Evolutionary conservation across 2,113 vertebrate species (phyloP).

Genomic region (Cyanistes caeruleus): DNA sequence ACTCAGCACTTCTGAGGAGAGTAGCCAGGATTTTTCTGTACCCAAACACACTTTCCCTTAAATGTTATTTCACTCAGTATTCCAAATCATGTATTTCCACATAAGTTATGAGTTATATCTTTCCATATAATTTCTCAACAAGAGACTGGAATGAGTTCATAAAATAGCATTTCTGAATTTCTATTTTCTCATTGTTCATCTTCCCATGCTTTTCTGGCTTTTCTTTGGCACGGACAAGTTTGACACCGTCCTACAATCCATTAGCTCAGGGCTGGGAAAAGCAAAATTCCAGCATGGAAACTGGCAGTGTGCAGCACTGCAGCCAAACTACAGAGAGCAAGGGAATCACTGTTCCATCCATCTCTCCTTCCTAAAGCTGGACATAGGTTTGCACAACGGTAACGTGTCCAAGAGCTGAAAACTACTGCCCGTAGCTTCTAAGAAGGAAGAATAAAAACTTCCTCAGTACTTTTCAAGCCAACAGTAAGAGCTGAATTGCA

Average conservation of each 20-base stretch:
- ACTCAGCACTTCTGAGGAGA: neutral
- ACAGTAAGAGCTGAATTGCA: neutral
- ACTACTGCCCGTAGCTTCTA: neutral
- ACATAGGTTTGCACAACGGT: neutral
- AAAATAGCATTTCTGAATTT: neutral
- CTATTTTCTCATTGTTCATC: neutral
- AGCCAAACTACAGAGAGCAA: neutral
- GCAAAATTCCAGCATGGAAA: neutral
- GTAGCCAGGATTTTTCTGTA: neutral
- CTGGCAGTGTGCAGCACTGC: neutral
- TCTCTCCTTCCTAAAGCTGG: neutral
- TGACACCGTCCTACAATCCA: neutral
- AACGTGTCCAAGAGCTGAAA: neutral
- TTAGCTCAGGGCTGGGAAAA: neutral
- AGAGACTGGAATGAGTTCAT: neutral
- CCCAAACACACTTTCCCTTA: neutral
- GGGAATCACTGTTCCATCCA: neutral
- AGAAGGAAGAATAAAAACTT: neutral
- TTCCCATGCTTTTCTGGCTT: neutral
- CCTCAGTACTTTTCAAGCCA: neutral
- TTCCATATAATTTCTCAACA: neutral
- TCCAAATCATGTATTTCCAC: neutral
- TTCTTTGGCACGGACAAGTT: neutral
- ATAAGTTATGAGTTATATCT: neutral
- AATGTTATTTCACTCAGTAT: neutral